Evolutionary conservation across 2,797 vertebrate genomes (phyloP), one percentile per base, ranked within the genome.

Genomic region (Synanceia verrucosa): DNA sequence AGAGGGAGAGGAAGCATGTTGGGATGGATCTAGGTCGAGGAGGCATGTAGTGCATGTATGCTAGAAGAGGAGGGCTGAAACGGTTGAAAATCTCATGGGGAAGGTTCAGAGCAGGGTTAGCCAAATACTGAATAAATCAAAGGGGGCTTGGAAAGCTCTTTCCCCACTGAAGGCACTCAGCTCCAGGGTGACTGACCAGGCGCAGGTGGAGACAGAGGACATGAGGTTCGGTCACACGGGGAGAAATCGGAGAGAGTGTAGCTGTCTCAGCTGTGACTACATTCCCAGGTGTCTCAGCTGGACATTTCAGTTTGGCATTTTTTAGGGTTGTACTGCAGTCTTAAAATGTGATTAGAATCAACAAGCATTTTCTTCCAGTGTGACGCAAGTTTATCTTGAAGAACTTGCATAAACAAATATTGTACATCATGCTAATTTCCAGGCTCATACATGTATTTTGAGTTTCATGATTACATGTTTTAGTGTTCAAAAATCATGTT

Each of bases 61-160:
- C 87, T 86, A 83, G 66, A 79, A 82, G 88, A 91, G 84, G 82
- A 84, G 80, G 88, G 80, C 84, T 76, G 77, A 83, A 93, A 94
- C 90, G 90, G 90, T 94, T 84, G 78, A 79, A 88, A 94, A 93
- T 96, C 95, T 94, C 91, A 81, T 24, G 92, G 93, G 96, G 92
- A 90, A 95, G 93, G 97, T 98, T 99, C 97, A 98, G 95, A 95
- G 92, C 94, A 94, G 94, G 96, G 97, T 98, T 97, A 97, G 96
- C 96, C 96, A 98, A 99, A 98, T 95, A 96, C 88, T 88, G 89
- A 95, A 96, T 97, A 96, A 97, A 98, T 97, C 96, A 96, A 88
- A 94, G 88, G 41, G 73, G 90, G 72, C 46, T 85, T 89, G 87
- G 86, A 86, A 80, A 81, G 71, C 41, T 31, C 71, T 86, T 72